Conservation (phyloP, 2,113 vertebrate species). For the Dasyurus viverrinus region DNA sequence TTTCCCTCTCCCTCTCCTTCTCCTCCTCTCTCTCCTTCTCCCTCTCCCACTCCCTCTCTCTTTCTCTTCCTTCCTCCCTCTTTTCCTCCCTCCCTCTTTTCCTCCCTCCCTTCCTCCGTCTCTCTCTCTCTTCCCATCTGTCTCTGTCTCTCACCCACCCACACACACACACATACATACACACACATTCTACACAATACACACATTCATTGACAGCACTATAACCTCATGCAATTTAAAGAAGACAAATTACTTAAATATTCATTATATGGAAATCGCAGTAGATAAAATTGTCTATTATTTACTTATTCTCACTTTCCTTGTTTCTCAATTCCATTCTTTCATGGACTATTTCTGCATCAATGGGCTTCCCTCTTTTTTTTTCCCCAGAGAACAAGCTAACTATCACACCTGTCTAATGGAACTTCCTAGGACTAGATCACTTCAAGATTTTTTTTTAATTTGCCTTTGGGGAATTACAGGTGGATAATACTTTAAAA, state of each 20-base stretch:
- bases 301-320: neutral
- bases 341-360: rapidly evolving
- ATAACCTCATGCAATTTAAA: neutral
- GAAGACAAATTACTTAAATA: neutral
- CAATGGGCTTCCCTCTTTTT: rapidly evolving
- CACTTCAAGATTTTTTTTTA: too few species aligned
- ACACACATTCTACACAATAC: neutral
- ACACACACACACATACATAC: too few species aligned
- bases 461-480: rapidly evolving
- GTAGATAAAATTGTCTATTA: neutral
- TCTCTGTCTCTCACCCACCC: too few species aligned
- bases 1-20: too few species aligned
- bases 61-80: too few species aligned
- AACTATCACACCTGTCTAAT: rapidly evolving
- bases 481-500: rapidly evolving
- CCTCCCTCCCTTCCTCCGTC: too few species aligned
- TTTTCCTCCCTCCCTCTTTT: too few species aligned
- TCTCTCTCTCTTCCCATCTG: too few species aligned
- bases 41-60: neutral
- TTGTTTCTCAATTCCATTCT: rapidly evolving
- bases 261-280: neutral
- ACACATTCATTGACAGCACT: neutral
- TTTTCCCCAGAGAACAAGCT: rapidly evolving
- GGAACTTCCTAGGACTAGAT: neutral
- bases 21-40: too few species aligned